Conservation (phyloP, 2,888 invertebrate species). For the Caenorhabditis sp. region DNA sequence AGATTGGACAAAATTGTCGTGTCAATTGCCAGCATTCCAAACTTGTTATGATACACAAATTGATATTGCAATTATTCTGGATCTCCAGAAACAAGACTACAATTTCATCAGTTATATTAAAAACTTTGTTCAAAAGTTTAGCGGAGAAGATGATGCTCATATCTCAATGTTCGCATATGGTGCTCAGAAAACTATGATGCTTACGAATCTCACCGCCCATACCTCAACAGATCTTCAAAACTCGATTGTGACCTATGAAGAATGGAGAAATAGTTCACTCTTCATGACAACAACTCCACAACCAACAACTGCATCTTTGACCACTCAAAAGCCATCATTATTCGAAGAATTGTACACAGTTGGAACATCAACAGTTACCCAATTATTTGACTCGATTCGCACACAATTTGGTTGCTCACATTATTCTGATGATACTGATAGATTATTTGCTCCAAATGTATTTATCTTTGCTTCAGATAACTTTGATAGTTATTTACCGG, state of each 20-base stretch:
- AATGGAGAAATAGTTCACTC: slow-evolving; percentile 30
- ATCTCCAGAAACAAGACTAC: slow-evolving; percentile 24
- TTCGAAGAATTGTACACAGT: neutral
- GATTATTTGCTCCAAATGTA: slow-evolving; percentile 39
- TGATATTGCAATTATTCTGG: slow-evolving; percentile 28
- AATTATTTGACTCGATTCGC: slow-evolving; percentile 7
- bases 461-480: slow-evolving; percentile 39
- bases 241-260: slow-evolving; percentile 13
- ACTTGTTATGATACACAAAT: slow-evolving; percentile 30
- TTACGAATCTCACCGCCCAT: slow-evolving; percentile 20
- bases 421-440: slow-evolving; percentile 29
- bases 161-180: slow-evolving; percentile 33
- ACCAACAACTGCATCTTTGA: slow-evolving; percentile 3
- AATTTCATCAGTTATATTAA: slow-evolving; percentile 31
- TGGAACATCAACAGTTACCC: neutral
- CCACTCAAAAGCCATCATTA: slow-evolving; percentile 17
- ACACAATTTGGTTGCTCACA: slow-evolving; percentile 40
- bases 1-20: slow-evolving; percentile 24
- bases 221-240: slow-evolving; percentile 15
- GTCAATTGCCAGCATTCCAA: slow-evolving; percentile 18
- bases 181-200: slow-evolving; percentile 8
- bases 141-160: slow-evolving; percentile 29
- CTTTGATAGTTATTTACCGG: slow-evolving; percentile 12
- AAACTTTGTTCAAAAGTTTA: slow-evolving; percentile 18
- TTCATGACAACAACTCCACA: slow-evolving; percentile 15